A percentile compares a stretch with the other conserved stretches of the same genome.
Conservation (phyloP, 1,140 invertebrate species). For the Steinernema feltiae region DNA sequence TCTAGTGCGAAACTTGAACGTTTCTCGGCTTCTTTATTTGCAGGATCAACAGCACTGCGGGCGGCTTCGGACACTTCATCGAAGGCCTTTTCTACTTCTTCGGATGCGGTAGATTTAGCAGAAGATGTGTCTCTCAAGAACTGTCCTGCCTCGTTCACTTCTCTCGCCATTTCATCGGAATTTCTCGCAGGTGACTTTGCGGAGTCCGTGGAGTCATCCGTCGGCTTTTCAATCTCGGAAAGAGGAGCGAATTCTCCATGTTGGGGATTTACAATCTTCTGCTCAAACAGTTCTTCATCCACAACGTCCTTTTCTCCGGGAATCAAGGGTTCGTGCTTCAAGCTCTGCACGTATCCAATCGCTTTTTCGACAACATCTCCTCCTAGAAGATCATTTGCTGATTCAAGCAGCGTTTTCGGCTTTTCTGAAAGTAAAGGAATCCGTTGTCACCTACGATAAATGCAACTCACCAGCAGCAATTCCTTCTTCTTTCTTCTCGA, state of each 20-base stretch:
- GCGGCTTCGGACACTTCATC: neutral
- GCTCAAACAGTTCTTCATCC: neutral
- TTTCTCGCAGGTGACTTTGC: neutral
- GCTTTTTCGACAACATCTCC: neutral
- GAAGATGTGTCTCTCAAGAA: too few species aligned
- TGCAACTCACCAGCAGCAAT: neutral
- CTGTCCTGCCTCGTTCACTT: neutral
- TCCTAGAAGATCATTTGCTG: neutral
- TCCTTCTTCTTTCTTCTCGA: neutral
- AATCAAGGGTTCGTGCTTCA: neutral
- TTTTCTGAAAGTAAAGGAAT: neutral
- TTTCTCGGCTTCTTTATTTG: too few species aligned
- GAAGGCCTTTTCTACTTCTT: neutral
- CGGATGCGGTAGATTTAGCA: neutral
- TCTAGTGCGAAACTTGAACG: too few species aligned
- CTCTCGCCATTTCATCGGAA: neutral
- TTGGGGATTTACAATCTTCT: neutral
- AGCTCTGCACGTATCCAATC: neutral
- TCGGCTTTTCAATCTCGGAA: neutral
- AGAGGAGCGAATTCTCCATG: neutral
- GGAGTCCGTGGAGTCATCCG: neutral
- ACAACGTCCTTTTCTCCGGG: neutral
- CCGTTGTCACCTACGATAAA: neutral
- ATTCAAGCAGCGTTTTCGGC: neutral
- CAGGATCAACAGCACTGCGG: too few species aligned